A percentile compares a stretch with the other conserved stretches of the same genome.
Conservation (phyloP, 2,797 vertebrate species). For the Bradypus variegatus region DNA sequence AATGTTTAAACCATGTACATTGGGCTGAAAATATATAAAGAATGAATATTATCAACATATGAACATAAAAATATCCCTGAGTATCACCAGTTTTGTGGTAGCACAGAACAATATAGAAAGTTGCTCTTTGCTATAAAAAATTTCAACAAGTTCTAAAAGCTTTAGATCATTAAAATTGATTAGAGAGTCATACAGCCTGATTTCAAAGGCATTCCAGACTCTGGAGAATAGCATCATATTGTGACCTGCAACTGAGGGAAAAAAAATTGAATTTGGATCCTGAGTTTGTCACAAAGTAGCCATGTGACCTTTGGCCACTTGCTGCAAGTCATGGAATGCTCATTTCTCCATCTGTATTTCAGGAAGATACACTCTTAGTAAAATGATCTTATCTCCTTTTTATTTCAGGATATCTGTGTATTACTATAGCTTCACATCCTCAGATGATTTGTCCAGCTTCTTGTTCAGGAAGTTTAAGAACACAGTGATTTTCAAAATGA, state of each 20-base stretch:
- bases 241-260: background rate
- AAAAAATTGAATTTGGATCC: background rate
- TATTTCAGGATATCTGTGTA: background rate
- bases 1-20: background rate
- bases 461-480: constrained; percentile 13
- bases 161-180: constrained; percentile 54
- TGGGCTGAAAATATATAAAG: constrained; percentile 15
- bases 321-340: background rate
- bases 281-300: constrained; percentile 22
- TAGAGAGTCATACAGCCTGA: constrained; percentile 31
- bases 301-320: background rate
- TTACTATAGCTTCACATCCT: background rate
- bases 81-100: background rate
- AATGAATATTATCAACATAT: background rate
- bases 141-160: constrained; percentile 17
- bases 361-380: background rate
- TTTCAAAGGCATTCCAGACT: constrained; percentile 52
- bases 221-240: background rate
- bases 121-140: background rate
- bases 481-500: background rate
- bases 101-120: background rate
- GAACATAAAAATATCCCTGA: constrained; percentile 13
- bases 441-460: background rate
- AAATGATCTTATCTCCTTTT: background rate
- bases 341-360: background rate